Percentiles rank a stretch among this genome's conserved stretches.
Evolutionary conservation across 2,113 vertebrate genomes (phyloP).

Genomic region (Apteryx owenii): DNA sequence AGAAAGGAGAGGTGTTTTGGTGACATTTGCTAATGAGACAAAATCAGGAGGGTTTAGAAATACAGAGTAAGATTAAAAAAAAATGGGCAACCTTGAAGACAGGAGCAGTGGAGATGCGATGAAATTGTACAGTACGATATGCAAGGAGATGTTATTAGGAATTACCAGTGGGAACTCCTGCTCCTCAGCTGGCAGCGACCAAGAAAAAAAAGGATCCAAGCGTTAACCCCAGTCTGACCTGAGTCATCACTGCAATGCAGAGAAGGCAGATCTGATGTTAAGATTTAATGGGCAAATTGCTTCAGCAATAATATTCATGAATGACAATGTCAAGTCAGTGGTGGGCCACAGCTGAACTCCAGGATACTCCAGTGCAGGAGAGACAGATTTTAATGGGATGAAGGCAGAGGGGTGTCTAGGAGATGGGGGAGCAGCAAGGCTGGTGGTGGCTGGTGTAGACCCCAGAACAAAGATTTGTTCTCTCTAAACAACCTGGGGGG

Average conservation of each 20-base stretch:
- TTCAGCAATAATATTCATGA: neutral
- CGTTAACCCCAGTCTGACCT: too few relatives aligned
- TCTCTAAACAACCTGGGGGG: neutral
- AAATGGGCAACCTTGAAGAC: neutral
- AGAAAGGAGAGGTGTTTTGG: neutral
- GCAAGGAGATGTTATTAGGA: neutral
- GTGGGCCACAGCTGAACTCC: neutral
- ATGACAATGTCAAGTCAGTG: neutral
- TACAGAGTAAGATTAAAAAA: neutral
- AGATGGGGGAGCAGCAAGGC: neutral
- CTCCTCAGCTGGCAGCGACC: neutral
- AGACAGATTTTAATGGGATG: neutral
- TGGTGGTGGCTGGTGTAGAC: neutral
- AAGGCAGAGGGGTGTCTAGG: neutral
- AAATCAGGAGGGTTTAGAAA: neutral
- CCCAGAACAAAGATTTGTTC: neutral
- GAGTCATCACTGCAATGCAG: neutral
- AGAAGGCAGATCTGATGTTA: neutral
- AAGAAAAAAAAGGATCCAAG: neutral
- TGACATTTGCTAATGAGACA: neutral
- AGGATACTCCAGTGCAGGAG: neutral
- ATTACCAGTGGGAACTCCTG: neutral
- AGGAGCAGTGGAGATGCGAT: neutral
- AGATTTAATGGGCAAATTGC: neutral
- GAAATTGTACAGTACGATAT: neutral